phyloP scores from a whole-genome alignment of 1,140 invertebrate genomes.

The Anagrus nilaparvatae region DNA sequence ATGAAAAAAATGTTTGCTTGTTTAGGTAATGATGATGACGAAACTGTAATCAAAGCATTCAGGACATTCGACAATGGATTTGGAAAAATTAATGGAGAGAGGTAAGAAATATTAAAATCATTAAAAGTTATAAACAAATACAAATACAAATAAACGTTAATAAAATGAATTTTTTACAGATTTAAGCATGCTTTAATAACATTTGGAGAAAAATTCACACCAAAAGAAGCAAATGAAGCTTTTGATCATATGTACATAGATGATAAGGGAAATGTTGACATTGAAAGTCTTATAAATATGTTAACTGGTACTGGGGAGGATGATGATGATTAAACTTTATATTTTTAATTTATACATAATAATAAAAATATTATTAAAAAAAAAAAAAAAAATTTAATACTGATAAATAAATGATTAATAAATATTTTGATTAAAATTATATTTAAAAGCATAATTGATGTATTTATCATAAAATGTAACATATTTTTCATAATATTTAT shows the following conservation, averaged over 20 bases:
- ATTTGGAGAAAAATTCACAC: conserved; percentile 93
- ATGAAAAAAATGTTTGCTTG: neutral
- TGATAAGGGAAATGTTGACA: conserved; percentile 87
- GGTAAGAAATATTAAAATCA: conserved; percentile 35
- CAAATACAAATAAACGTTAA: neutral
- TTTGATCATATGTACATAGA: conserved; percentile 93
- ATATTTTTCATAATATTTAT: no score
- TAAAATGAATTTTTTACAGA: conserved; percentile 39
- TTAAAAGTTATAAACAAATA: neutral
- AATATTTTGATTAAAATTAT: no score
- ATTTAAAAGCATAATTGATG: no score
- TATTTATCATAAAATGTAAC: no score
- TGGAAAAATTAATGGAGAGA: conserved; percentile 80
- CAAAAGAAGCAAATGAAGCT: conserved; percentile 87
- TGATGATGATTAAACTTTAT: conserved; percentile 52
- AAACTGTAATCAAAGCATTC: conserved; percentile 90
- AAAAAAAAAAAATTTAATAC: no score
- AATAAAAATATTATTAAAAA: no score
- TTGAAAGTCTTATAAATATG: conserved; percentile 74
- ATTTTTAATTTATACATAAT: no score
- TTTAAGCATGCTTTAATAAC: conserved; percentile 89
- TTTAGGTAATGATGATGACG: conserved; percentile 77
- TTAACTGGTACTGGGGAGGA: conserved; percentile 74
- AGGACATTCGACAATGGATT: conserved; percentile 81
- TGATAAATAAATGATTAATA: no score